phyloP scores from a whole-genome alignment of 1,140 invertebrate genomes.

The Frieseomelitta varia region DNA sequence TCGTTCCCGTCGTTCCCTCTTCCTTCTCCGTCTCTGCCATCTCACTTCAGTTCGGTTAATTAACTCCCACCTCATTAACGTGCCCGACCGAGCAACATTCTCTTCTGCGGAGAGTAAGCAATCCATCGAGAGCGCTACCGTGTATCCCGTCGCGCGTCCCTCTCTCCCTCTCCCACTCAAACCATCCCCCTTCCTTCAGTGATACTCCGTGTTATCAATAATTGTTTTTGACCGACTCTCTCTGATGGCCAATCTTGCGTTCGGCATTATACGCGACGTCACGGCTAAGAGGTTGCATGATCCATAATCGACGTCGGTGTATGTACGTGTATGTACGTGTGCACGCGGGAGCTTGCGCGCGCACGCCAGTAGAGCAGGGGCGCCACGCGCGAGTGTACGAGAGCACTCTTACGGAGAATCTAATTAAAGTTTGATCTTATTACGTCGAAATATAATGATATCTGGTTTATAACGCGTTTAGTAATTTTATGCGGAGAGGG shows the following conservation, averaged over 20 bases:
- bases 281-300: slow-evolving; percentile 8
- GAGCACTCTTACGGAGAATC: slow-evolving; percentile 49
- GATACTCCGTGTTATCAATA: slow-evolving; percentile 58
- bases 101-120: slow-evolving; percentile 48
- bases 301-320: background rate
- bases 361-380: slow-evolving; percentile 2
- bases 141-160: slow-evolving; percentile 15
- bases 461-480: slow-evolving; percentile 54
- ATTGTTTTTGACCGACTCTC: slow-evolving; percentile 54
- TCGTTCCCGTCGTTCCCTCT: background rate
- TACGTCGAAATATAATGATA: slow-evolving; percentile 50
- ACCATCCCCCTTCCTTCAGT: too few species aligned
- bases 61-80: slow-evolving; percentile 79
- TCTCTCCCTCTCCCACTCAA: too few species aligned
- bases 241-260: slow-evolving; percentile 44
- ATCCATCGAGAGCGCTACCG: slow-evolving; percentile 11
- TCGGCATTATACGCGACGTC: slow-evolving; percentile 17
- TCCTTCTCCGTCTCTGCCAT: slow-evolving; percentile 26
- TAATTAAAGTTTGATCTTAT: slow-evolving; percentile 55
- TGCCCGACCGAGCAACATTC: slow-evolving; percentile 68
- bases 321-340: too few species aligned
- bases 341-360: background rate
- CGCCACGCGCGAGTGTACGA: slow-evolving; percentile 43
- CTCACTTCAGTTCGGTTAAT: slow-evolving; percentile 71
- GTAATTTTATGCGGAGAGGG: slow-evolving; percentile 39